These are phyloP conservation scores for Saimiri boliviensis DNA, from an alignment of 2,113 vertebrate genomes.

Conservation along the genomic window DNA sequence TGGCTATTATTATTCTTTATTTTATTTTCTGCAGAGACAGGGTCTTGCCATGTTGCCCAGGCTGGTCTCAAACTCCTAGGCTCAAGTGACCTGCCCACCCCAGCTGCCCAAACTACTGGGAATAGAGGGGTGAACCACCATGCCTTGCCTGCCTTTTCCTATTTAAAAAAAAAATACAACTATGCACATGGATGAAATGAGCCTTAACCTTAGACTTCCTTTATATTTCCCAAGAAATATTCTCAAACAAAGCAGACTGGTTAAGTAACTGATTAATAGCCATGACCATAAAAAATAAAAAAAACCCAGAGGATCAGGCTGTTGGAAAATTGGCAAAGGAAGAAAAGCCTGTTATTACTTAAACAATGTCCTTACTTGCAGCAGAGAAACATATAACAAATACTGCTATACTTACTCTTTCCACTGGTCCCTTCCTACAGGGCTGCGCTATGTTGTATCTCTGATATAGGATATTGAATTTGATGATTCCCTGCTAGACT, in stretches of 20 bases:
- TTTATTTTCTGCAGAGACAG: too few species aligned
- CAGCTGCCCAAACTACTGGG: too few species aligned
- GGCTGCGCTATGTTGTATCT: not conserved
- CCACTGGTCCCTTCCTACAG: accelerated
- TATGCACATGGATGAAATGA: not conserved
- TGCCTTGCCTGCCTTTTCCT: too few species aligned
- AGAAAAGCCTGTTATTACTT: not conserved
- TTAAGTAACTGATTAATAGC: not conserved
- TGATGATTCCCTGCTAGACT: not conserved
- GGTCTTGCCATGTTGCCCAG: too few species aligned
- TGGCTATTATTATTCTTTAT: too few species aligned
- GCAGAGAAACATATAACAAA: not conserved
- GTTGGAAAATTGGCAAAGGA: not conserved
- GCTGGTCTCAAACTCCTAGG: too few species aligned
- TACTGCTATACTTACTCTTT: not conserved
- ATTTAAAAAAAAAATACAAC: not conserved
- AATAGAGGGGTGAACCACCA: too few species aligned
- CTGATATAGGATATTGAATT: not conserved
- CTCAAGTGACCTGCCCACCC: too few species aligned
- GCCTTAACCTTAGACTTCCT: not conserved
- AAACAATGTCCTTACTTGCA: not conserved
- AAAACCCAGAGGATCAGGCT: not conserved
- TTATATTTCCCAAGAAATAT: not conserved
- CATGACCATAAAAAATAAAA: not conserved
- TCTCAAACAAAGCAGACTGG: not conserved